Conservation (phyloP, 2,888 invertebrate species). For the Subacronicta megacephala region DNA sequence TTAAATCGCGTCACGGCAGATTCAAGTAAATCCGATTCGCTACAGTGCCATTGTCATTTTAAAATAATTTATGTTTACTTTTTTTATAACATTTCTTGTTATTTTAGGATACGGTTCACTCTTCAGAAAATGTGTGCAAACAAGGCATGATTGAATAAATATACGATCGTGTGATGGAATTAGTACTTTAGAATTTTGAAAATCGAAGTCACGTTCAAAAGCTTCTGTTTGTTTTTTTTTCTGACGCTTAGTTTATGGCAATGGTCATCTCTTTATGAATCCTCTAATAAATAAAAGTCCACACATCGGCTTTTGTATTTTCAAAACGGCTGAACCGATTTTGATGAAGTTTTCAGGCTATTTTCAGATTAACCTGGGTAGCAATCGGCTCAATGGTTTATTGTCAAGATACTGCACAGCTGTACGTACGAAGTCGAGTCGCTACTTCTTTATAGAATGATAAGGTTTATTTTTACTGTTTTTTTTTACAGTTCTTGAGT, state of each 20-base stretch:
- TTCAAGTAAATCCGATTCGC: conserved; percentile 43
- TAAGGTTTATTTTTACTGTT: no score
- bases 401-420: no score
- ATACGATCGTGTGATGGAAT: conserved; percentile 7
- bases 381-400: no score
- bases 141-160: conserved; percentile 27
- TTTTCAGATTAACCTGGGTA: no score
- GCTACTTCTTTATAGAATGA: no score
- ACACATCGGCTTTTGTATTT: no score
- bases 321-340: no score
- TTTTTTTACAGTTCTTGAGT: no score
- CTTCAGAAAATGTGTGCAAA: conserved; percentile 25
- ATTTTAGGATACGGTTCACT: conserved; percentile 32
- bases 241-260: not conserved
- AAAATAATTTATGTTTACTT: conserved; percentile 46
- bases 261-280: not conserved
- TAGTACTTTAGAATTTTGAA: conserved; percentile 8
- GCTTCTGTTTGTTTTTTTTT: conserved; percentile 7
- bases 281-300: no score
- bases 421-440: no score
- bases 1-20: conserved; percentile 39
- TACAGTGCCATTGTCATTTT: conserved; percentile 36
- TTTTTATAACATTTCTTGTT: conserved; percentile 41
- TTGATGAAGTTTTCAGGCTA: no score
- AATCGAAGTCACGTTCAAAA: conserved; percentile 4